A percentile compares a stretch with the other conserved stretches of the same genome.
Conservation (phyloP, 2,113 vertebrate species). For the Oncorhynchus clarkii region DNA sequence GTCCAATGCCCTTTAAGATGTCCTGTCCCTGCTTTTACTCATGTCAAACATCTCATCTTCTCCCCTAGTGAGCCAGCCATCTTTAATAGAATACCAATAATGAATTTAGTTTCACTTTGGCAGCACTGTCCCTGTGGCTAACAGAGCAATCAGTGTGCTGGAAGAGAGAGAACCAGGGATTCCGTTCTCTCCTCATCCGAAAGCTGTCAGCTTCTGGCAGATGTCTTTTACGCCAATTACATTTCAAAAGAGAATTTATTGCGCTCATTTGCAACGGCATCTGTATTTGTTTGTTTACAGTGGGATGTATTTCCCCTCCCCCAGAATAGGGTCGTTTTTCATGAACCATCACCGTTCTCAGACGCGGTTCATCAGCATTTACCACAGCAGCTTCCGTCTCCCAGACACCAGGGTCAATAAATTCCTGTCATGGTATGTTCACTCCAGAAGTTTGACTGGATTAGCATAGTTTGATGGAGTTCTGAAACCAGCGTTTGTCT, state of each 20-base stretch:
- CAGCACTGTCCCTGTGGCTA: slow-evolving; percentile 15
- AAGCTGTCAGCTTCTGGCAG: slow-evolving; percentile 23
- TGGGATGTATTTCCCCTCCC: not conserved
- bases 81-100: slow-evolving; percentile 13
- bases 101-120: slow-evolving; percentile 19
- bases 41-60: not conserved
- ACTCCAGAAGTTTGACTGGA: slow-evolving; percentile 13
- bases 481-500: slow-evolving; percentile 8
- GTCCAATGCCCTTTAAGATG: not conserved
- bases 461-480: slow-evolving; percentile 16
- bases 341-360: slow-evolving; percentile 8
- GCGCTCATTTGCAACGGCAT: slow-evolving; percentile 16
- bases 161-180: not conserved
- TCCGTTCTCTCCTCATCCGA: slow-evolving; percentile 8
- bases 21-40: not conserved
- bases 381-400: slow-evolving; percentile 10
- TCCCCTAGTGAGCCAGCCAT: not conserved
- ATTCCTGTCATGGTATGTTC: slow-evolving; percentile 22
- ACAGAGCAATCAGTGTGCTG: slow-evolving; percentile 14
- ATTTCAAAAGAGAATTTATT: slow-evolving; percentile 24
- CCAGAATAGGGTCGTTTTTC: not conserved
- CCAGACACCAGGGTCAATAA: slow-evolving; percentile 21
- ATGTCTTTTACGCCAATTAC: slow-evolving; percentile 19
- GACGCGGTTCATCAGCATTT: slow-evolving; percentile 7
- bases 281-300: slow-evolving; percentile 13